Evolutionary conservation across 2,797 vertebrate genomes (phyloP).

Genomic region (Melanotaenia parkinsoni): DNA sequence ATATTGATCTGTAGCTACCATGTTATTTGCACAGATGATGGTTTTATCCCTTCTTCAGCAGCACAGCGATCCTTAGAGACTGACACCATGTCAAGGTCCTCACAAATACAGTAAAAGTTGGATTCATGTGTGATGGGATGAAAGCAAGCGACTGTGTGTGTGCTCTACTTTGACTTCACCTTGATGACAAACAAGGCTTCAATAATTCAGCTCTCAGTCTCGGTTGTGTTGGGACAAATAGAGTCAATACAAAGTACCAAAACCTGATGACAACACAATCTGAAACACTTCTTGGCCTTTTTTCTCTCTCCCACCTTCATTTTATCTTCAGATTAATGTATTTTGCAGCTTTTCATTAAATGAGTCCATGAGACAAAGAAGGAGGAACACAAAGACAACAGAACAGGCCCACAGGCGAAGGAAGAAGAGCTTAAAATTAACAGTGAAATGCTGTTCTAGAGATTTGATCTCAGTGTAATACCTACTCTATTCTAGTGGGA

Average conservation of each 20-base stretch:
- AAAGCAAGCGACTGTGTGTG: background rate
- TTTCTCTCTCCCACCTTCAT: background rate
- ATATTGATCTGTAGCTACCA: background rate
- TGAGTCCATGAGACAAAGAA: constrained; percentile 7
- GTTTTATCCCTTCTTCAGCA: background rate
- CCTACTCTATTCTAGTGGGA: background rate
- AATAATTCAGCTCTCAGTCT: constrained; percentile 46
- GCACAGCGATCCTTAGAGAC: background rate
- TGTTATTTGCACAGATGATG: background rate
- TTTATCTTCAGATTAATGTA: constrained; percentile 21
- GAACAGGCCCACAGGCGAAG: background rate
- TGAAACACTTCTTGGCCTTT: constrained; percentile 44
- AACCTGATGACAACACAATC: constrained; percentile 39
- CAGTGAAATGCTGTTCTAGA: background rate
- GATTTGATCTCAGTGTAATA: constrained; percentile 4
- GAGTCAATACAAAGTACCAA: constrained; percentile 40
- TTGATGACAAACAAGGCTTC: constrained; percentile 59
- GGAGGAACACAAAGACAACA: background rate
- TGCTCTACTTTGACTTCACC: constrained; percentile 51
- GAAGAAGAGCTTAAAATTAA: constrained; percentile 19
- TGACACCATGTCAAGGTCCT: constrained; percentile 6
- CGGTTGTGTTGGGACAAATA: constrained; percentile 38
- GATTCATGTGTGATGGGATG: background rate
- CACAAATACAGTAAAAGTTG: constrained; percentile 17
- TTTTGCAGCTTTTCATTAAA: constrained; percentile 24